phyloP scores from a whole-genome alignment of 2,888 invertebrate genomes.

The Pheosia tremula region DNA sequence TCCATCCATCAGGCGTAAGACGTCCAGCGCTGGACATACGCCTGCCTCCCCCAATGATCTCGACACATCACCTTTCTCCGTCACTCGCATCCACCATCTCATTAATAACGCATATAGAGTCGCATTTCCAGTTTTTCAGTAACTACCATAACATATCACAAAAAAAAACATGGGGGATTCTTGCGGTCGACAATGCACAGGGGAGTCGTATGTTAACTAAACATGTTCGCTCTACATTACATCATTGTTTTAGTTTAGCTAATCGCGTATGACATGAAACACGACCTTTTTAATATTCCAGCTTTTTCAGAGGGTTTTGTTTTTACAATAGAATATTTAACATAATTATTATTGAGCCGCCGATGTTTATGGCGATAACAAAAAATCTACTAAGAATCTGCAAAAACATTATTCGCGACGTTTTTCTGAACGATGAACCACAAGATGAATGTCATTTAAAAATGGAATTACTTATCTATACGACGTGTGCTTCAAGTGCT shows the following conservation, averaged over 20 bases:
- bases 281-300: not conserved
- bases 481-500: too few species aligned
- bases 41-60: too few species aligned
- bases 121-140: too few species aligned
- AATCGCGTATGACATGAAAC: slow-evolving; percentile 4
- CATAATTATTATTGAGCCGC: not conserved
- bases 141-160: not conserved
- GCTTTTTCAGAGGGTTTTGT: not conserved
- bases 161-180: not conserved
- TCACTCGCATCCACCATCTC: too few species aligned
- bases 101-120: too few species aligned
- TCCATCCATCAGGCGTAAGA: too few species aligned
- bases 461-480: too few species aligned
- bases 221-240: slow-evolving; percentile 5
- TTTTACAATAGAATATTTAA: not conserved
- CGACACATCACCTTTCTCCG: too few species aligned
- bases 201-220: slow-evolving; percentile 3
- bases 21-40: too few species aligned
- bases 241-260: slow-evolving; percentile 9
- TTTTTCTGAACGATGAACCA: too few species aligned
- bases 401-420: too few species aligned
- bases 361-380: not conserved
- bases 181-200: not conserved
- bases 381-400: not conserved
- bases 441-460: too few species aligned